phyloP scores from a whole-genome alignment of 23 tunicate species.

The Phallusia fumigata region DNA sequence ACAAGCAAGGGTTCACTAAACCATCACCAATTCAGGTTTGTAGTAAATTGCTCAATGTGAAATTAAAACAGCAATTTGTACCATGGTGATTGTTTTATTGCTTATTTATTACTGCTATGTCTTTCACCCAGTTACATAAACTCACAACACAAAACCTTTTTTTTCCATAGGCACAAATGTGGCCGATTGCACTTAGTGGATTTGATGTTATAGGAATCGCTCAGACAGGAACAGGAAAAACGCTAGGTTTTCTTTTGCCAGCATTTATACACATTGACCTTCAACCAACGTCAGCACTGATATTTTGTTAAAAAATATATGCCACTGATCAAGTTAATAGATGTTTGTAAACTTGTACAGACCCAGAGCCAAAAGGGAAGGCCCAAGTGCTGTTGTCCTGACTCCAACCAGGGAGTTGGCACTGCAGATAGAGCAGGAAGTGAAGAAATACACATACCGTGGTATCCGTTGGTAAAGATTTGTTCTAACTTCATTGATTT shows the following conservation, averaged over 20 bases:
- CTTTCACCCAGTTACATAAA: no score
- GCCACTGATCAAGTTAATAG: neutral
- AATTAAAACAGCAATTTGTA: no score
- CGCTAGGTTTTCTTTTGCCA: constrained; percentile 91
- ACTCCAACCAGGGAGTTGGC: constrained; percentile 99
- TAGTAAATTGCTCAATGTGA: no score
- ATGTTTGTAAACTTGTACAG: constrained; percentile 9
- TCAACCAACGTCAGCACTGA: constrained; percentile 42
- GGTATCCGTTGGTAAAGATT: constrained; percentile 72
- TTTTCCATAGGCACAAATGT: constrained; percentile 58
- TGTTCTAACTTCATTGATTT: no score
- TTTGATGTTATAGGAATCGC: constrained; percentile 96
- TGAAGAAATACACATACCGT: constrained; percentile 72
- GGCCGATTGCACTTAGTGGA: constrained; percentile 92
- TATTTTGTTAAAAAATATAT: neutral
- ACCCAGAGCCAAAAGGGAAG: constrained; percentile 66
- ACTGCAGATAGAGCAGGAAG: constrained; percentile 83
- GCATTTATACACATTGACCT: constrained; percentile 80
- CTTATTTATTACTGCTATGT: no score
- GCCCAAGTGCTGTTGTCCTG: constrained; percentile 78
- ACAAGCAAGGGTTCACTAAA: constrained; percentile 64
- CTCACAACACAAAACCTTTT: no score
- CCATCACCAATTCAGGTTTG: constrained; percentile 93
- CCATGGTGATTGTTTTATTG: no score
- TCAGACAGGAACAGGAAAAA: constrained; percentile 99